Evolutionary conservation across 2,113 vertebrate species (phyloP).

Genomic region (Holacanthus passer): DNA sequence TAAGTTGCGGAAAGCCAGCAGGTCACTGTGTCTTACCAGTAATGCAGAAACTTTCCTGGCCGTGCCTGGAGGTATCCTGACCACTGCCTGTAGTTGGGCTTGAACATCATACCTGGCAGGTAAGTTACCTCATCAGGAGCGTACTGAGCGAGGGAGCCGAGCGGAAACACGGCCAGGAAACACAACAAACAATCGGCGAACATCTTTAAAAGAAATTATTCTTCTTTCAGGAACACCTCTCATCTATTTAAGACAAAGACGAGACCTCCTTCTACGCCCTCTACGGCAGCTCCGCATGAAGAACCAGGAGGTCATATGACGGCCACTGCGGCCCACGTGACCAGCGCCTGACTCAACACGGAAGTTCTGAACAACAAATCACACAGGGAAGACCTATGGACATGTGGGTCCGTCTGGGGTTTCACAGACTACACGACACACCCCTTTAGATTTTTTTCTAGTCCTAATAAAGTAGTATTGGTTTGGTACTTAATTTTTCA

Average conservation of each 20-base stretch:
- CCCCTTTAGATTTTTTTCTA: no score
- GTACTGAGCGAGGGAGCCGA: constrained; percentile 67
- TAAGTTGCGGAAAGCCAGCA: background rate
- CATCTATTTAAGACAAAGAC: accelerated
- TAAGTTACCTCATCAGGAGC: constrained; percentile 77
- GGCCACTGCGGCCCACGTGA: constrained; percentile 45
- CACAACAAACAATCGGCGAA: constrained; percentile 3
- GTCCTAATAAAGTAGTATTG: no score
- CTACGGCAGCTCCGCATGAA: background rate
- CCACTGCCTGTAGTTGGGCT: constrained; percentile 82
- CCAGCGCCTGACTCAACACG: background rate
- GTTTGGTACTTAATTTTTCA: no score
- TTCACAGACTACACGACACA: no score
- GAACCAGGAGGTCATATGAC: constrained; percentile 51
- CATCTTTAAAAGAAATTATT: constrained; percentile 32
- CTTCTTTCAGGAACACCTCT: background rate
- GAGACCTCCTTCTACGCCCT: background rate
- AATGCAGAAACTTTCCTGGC: constrained; percentile 82
- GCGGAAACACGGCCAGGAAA: constrained; percentile 40
- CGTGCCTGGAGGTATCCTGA: constrained; percentile 83
- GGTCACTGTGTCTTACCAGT: constrained; percentile 77
- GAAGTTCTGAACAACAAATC: background rate
- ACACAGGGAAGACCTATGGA: no score
- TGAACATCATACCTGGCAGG: constrained; percentile 82
- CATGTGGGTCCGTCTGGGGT: no score